Percentiles rank a stretch among this genome's conserved stretches.
phyloP scores from a whole-genome alignment of 92 coral and sea anemone species.

The Montipora capitata region DNA sequence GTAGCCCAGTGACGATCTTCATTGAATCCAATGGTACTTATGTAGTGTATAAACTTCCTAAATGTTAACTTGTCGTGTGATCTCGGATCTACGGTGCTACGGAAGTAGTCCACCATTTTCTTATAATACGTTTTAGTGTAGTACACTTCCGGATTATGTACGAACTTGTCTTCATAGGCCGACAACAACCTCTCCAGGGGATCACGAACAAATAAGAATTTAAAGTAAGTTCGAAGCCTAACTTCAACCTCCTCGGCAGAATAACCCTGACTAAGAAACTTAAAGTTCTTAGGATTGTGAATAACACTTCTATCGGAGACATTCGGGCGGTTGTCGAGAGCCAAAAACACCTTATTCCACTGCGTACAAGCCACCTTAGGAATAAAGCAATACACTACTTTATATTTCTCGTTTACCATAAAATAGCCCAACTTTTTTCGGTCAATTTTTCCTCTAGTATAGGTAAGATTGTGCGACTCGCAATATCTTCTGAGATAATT shows the following conservation, averaged over 20 bases:
- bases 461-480: not conserved
- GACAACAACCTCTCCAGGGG: constrained; percentile 52
- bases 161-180: constrained; percentile 24
- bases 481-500: not conserved
- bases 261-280: not conserved
- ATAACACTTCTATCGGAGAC: not conserved
- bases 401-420: constrained; percentile 44
- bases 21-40: constrained; percentile 3
- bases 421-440: not conserved
- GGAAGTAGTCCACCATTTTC: not conserved
- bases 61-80: constrained; percentile 2
- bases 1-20: constrained; percentile 25
- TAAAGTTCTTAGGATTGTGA: not conserved
- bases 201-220: constrained; percentile 47
- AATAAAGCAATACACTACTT: constrained; percentile 38
- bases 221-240: constrained; percentile 44
- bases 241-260: not conserved
- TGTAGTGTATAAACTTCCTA: not conserved
- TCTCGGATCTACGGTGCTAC: not conserved
- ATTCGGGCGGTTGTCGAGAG: constrained; percentile 15
- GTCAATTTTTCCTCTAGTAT: not conserved
- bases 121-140: not conserved
- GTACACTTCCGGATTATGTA: not conserved
- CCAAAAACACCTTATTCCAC: constrained; percentile 39
- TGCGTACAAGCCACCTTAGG: constrained; percentile 50